Evolutionary conservation across 2,797 vertebrate species (phyloP).

Genomic region (Platalea minor): DNA sequence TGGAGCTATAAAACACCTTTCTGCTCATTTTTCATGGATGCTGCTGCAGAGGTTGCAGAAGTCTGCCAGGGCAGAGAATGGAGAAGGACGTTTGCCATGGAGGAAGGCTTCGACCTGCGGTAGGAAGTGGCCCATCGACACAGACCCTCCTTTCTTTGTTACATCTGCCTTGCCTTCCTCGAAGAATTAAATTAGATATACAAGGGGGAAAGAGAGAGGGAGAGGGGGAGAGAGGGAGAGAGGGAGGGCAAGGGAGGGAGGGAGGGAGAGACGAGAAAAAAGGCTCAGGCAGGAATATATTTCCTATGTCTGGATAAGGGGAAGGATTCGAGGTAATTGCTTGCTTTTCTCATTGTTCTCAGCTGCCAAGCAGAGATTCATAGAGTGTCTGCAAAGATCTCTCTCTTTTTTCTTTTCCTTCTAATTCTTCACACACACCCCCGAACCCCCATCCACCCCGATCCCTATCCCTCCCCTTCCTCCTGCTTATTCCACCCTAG

Average conservation of each 20-base stretch:
- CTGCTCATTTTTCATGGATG: constrained; percentile 46
- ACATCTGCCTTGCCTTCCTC: constrained; percentile 88
- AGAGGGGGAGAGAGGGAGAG: not conserved
- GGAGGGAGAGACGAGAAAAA: constrained; percentile 64
- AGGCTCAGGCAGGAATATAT: constrained; percentile 89
- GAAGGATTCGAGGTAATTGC: constrained; percentile 95
- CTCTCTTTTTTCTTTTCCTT: constrained; percentile 66
- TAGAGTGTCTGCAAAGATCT: constrained; percentile 77
- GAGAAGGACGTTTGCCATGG: constrained; percentile 6
- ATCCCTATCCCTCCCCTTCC: constrained; percentile 65
- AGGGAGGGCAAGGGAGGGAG: constrained; percentile 16
- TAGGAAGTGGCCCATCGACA: constrained; percentile 83
- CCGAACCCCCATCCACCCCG: constrained; percentile 51
- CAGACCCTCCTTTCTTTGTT: constrained; percentile 88
- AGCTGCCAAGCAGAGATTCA: constrained; percentile 82
- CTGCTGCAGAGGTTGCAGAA: constrained; percentile 38
- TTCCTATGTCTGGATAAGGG: constrained; percentile 89
- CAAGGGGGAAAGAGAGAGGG: constrained; percentile 66
- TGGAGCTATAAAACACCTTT: constrained; percentile 48
- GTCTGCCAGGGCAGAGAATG: constrained; percentile 20
- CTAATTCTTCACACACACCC: constrained; percentile 70
- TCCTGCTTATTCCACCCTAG: constrained; percentile 74
- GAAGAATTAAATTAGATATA: constrained; percentile 94
- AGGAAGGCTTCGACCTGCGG: constrained; percentile 58
- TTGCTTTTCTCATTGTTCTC: constrained; percentile 86